phyloP scores from a whole-genome alignment of 1,140 invertebrate species.

The Drosophila nigromelanica region DNA sequence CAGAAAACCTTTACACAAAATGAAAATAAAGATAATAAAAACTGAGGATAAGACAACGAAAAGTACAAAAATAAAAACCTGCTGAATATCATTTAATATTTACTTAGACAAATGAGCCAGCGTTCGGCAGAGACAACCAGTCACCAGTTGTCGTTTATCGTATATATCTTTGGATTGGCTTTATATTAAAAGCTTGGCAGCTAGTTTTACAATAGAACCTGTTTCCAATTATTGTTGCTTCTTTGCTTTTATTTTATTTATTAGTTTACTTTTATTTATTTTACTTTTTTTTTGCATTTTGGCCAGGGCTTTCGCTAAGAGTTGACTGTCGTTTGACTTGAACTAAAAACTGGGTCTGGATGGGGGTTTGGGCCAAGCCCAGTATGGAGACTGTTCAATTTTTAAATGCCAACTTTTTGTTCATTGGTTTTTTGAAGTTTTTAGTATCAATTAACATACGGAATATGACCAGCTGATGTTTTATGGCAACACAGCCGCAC shows the following conservation, averaged over 20 bases:
- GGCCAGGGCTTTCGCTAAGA: conserved; percentile 61
- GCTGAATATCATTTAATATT: conserved; percentile 50
- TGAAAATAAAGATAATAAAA: conserved; percentile 25
- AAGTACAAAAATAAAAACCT: conserved; percentile 17
- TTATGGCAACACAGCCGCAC: conserved; percentile 45
- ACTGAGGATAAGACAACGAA: conserved; percentile 13
- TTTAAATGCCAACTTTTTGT: conserved; percentile 47
- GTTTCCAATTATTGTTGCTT: conserved; percentile 75
- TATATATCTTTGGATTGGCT: conserved; percentile 62
- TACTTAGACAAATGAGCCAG: conserved; percentile 72
- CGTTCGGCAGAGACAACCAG: conserved; percentile 72
- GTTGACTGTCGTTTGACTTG: conserved; percentile 13
- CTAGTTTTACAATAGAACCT: conserved; percentile 69
- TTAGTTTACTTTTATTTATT: conserved; percentile 1
- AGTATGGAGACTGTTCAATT: conserved; percentile 26
- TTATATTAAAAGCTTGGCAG: conserved; percentile 34
- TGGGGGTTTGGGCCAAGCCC: background rate
- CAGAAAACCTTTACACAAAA: conserved; percentile 51
- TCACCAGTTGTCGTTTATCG: conserved; percentile 69
- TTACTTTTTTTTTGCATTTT: conserved; percentile 21
- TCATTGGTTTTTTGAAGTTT: conserved; percentile 40
- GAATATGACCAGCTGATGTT: conserved; percentile 52
- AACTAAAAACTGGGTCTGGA: conserved; percentile 37
- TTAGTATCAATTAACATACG: conserved; percentile 77
- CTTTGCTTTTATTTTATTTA: conserved; percentile 50